Percentiles rank a stretch among this genome's conserved stretches.
These are phyloP conservation scores for Leucozona laternaria DNA, from an alignment of 2,888 invertebrate genomes.

Conservation along the genomic window DNA sequence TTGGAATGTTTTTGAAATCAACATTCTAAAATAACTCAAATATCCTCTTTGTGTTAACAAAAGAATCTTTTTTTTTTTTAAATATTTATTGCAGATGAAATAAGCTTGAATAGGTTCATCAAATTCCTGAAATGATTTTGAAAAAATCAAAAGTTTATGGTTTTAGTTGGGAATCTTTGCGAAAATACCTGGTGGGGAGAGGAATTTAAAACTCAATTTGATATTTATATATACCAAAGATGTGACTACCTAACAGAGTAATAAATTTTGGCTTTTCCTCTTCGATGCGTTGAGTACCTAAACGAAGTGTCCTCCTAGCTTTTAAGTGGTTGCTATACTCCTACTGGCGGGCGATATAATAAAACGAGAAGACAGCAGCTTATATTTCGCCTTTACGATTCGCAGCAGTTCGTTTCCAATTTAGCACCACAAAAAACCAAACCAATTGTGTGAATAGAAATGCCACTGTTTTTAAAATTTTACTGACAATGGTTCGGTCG, in stretches of 20 bases:
- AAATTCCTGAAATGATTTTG: not conserved
- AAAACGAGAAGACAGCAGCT: not conserved
- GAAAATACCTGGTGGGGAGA: not conserved
- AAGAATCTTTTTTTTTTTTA: too few species aligned
- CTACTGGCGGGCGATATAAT: not conserved
- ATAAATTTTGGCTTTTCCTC: slow-evolving; percentile 16
- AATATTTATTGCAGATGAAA: too few species aligned
- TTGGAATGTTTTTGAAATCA: too few species aligned
- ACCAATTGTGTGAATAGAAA: slow-evolving; percentile 1
- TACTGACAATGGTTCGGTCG: not conserved
- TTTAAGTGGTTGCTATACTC: not conserved
- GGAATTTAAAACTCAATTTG: not conserved
- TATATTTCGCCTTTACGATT: slow-evolving; percentile 19
- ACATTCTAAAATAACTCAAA: too few species aligned
- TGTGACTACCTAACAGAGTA: not conserved
- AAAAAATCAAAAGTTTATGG: not conserved
- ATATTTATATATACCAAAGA: not conserved
- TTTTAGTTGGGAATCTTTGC: not conserved
- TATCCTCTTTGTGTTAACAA: too few species aligned
- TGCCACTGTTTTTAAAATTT: not conserved
- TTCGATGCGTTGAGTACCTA: not conserved
- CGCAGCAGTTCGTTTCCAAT: not conserved
- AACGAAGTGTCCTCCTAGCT: not conserved
- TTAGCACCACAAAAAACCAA: not conserved
- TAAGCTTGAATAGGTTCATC: not conserved